Conservation (phyloP, 1,140 invertebrate species). For the Gryllus bimaculatus region DNA sequence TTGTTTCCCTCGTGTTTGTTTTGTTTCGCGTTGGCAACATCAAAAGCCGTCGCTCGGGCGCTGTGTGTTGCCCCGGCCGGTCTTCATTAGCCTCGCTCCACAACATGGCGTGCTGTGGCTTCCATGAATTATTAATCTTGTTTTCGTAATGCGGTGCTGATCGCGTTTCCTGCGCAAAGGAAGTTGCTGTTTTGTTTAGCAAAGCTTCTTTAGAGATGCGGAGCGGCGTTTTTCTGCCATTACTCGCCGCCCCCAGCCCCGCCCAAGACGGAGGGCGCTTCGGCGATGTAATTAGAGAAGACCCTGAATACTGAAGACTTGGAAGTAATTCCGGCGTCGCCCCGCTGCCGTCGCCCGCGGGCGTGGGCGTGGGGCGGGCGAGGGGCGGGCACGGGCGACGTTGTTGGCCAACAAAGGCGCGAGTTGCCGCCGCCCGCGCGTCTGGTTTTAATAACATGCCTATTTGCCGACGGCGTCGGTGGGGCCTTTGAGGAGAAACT, state of each 20-base stretch:
- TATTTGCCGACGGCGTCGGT: neutral
- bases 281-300: constrained; percentile 3
- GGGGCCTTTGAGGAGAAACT: neutral
- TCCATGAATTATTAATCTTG: constrained; percentile 5
- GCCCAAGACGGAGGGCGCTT: neutral
- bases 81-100: neutral
- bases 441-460: neutral
- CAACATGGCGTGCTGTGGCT: neutral
- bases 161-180: neutral
- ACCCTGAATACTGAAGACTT: neutral
- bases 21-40: neutral
- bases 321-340: neutral
- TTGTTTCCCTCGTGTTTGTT: constrained; percentile 4
- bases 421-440: neutral
- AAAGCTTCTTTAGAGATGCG: neutral
- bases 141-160: neutral
- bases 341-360: neutral
- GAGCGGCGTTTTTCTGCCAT: neutral
- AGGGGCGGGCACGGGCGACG: too few relatives aligned
- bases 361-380: neutral
- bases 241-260: neutral
- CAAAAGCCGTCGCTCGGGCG: neutral
- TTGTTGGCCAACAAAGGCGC: neutral
- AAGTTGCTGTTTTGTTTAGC: constrained; percentile 1
- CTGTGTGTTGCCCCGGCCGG: neutral